Percentiles rank a stretch among this genome's conserved stretches.
Evolutionary conservation across 2,797 vertebrate genomes (phyloP).

Genomic region (Halcyon chelicuti): DNA sequence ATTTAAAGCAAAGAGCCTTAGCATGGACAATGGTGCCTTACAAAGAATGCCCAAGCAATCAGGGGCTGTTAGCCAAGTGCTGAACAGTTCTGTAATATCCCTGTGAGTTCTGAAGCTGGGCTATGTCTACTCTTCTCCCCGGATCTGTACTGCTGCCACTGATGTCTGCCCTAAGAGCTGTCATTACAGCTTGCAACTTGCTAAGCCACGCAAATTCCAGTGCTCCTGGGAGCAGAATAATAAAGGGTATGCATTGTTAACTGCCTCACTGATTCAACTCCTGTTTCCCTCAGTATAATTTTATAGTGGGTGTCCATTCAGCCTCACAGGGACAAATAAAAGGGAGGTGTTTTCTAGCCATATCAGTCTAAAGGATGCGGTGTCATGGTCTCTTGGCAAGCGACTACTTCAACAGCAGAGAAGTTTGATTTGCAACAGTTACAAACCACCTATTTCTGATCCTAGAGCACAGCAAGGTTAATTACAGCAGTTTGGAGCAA

Average conservation of each 20-base stretch:
- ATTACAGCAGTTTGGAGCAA: slow-evolving; percentile 10
- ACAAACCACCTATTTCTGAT: slow-evolving; percentile 53
- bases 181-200: slow-evolving; percentile 39
- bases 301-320: slow-evolving; percentile 21
- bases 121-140: neutral
- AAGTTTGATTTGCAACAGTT: slow-evolving; percentile 62
- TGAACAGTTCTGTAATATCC: slow-evolving; percentile 4
- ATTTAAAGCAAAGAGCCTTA: slow-evolving; percentile 64
- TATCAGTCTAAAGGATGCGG: slow-evolving; percentile 28
- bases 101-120: neutral
- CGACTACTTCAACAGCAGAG: slow-evolving; percentile 23
- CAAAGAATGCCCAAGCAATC: slow-evolving; percentile 55
- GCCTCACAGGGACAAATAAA: slow-evolving; percentile 51
- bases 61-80: slow-evolving; percentile 11
- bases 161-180: neutral
- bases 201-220: slow-evolving; percentile 55
- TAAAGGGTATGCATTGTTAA: slow-evolving; percentile 40
- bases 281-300: slow-evolving; percentile 30
- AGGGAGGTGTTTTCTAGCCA: slow-evolving; percentile 28
- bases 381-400: slow-evolving; percentile 15
- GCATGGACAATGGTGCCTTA: slow-evolving; percentile 37
- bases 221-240: slow-evolving; percentile 50
- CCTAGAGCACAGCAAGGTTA: slow-evolving; percentile 13
- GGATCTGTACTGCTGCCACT: neutral
- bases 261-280: slow-evolving; percentile 26